Conservation (phyloP, 2,888 invertebrate genomes). For the Acrocyrtus sp. region DNA sequence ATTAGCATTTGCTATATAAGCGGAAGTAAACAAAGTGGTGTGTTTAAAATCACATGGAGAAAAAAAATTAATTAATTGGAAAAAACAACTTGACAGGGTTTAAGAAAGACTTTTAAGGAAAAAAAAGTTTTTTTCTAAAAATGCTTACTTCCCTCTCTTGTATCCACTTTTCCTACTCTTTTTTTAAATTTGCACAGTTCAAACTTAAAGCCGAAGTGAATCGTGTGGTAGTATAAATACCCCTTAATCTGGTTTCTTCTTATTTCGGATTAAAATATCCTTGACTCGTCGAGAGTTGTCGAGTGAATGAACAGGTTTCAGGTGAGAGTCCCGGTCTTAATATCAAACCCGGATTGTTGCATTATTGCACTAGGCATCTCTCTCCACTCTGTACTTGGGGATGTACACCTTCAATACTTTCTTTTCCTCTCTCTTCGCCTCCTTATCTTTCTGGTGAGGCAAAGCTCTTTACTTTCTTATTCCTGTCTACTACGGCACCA, state of each 20-base stretch:
- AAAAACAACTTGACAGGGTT: too few relatives aligned
- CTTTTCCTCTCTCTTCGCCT: slow-evolving; percentile 7
- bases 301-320: slow-evolving; percentile 57
- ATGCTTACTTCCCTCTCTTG: neutral
- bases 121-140: neutral
- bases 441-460: slow-evolving; percentile 9
- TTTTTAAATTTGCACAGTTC: neutral
- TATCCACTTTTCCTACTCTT: neutral
- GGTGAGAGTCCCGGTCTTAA: slow-evolving; percentile 56
- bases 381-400: neutral
- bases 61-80: slow-evolving; percentile 20
- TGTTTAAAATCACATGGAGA: neutral
- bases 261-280: slow-evolving; percentile 42
- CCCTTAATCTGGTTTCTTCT: slow-evolving; percentile 16
- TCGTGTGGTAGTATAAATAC: neutral
- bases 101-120: too few relatives aligned
- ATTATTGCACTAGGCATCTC: neutral
- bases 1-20: neutral
- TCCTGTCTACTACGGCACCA: too few relatives aligned
- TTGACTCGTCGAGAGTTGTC: slow-evolving; percentile 56
- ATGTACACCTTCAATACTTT: neutral
- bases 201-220: neutral
- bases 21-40: slow-evolving; percentile 6
- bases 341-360: slow-evolving; percentile 56
- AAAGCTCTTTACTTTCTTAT: slow-evolving; percentile 16